These are phyloP conservation scores for Hyla sarda DNA, from an alignment of 2,113 vertebrate genomes.

Conservation along the genomic window DNA sequence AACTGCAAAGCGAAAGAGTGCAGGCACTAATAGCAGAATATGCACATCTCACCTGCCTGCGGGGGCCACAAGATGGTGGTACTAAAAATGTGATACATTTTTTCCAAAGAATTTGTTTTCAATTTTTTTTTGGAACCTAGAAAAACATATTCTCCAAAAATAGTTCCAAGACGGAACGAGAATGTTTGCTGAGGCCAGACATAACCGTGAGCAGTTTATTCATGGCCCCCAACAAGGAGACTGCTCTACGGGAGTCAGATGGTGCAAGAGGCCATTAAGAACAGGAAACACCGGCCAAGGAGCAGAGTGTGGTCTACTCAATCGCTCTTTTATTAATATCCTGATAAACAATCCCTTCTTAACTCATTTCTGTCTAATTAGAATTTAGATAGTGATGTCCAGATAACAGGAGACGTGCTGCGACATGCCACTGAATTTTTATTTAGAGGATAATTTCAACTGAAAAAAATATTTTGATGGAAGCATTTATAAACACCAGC, in stretches of 20 bases:
- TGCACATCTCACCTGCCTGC: neutral
- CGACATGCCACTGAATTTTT: neutral
- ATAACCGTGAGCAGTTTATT: slow-evolving; percentile 52
- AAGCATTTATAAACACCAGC: neutral
- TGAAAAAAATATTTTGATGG: neutral
- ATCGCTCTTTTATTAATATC: slow-evolving; percentile 6
- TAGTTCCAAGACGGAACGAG: neutral
- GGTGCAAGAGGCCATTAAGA: slow-evolving; percentile 36
- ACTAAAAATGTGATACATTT: neutral
- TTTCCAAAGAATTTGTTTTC: slow-evolving; percentile 57
- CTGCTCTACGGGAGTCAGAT: fast-evolving
- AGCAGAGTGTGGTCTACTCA: slow-evolving; percentile 10
- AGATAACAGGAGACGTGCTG: neutral
- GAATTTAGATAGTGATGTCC: neutral
- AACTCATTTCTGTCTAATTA: neutral
- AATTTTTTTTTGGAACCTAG: slow-evolving; percentile 54
- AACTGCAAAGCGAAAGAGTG: neutral
- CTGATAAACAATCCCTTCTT: neutral
- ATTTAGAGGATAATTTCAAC: neutral
- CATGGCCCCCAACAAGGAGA: slow-evolving; percentile 21
- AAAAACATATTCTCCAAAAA: slow-evolving; percentile 54
- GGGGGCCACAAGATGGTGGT: neutral
- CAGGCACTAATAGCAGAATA: neutral
- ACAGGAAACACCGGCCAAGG: neutral
- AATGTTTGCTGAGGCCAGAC: slow-evolving; percentile 54